phyloP scores from a whole-genome alignment of 1,140 invertebrate species.

The Halesus radiatus region DNA sequence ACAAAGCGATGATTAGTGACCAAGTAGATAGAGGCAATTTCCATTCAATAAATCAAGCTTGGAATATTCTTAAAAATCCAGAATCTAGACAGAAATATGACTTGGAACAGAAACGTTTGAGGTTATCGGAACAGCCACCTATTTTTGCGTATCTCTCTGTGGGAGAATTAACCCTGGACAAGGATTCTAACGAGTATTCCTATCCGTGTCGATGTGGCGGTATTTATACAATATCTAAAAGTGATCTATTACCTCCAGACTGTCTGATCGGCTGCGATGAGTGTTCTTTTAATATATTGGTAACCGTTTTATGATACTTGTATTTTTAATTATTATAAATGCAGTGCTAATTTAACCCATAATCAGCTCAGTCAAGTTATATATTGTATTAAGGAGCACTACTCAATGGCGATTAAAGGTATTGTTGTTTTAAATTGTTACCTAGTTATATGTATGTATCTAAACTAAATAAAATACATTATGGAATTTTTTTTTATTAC shows the following conservation, averaged over 20 bases:
- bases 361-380: no score
- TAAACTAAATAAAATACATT: no score
- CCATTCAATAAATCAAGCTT: slow-evolving; percentile 74
- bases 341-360: no score
- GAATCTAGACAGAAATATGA: slow-evolving; percentile 73
- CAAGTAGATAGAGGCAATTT: slow-evolving; percentile 63
- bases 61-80: slow-evolving; percentile 73
- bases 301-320: slow-evolving; percentile 59
- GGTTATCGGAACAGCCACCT: slow-evolving; percentile 69
- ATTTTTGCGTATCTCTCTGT: slow-evolving; percentile 72
- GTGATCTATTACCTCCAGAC: slow-evolving; percentile 65
- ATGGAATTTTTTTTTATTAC: no score
- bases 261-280: slow-evolving; percentile 74
- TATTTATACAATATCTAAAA: slow-evolving; percentile 69
- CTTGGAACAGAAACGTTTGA: slow-evolving; percentile 65
- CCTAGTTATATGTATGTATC: no score
- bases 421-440: no score
- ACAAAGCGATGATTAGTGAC: slow-evolving; percentile 67
- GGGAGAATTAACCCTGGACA: slow-evolving; percentile 68
- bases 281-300: slow-evolving; percentile 76
- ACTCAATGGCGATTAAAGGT: no score
- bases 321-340: neutral
- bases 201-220: slow-evolving; percentile 78
- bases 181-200: slow-evolving; percentile 62
- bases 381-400: no score